Base-by-base conservation (phyloP, 1,140 invertebrate species). In the Trichonephila inaurata region DNA sequence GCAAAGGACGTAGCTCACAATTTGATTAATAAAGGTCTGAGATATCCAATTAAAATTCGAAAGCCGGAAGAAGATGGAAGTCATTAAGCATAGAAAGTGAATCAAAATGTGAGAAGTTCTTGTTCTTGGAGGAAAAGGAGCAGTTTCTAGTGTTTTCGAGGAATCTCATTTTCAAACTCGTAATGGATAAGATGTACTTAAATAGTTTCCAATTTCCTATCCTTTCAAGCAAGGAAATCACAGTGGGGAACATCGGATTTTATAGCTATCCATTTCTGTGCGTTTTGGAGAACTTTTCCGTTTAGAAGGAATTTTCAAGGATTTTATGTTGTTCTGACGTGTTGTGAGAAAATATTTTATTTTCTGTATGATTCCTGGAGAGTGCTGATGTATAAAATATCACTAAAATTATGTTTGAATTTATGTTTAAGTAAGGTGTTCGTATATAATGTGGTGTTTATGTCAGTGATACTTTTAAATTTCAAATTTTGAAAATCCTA, bases 151-250 rank as follows among this genome's bases (percentile, higher is more conserved):
- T 21, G 28, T 64, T 69, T 12, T 24, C 64, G 8, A 69, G n/a
- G 18, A 21, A 21, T 19, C 24, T 62, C 19, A 64, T 64, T 89
- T 64, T 24, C 72, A 16, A 21, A 40, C 66, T 69, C 21, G 16
- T 40, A 87, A 64, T 87, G 18, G 60, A 64, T 87, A 87, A 16
- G 62, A 87, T 24, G 7, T 28, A 51, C 87, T 89, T 51, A 89
- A 69, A 72, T 64, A 89, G 87, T 58, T 69, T 89, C 28, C 64
- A 89, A 89, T 72, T 89, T 89, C 64, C 87, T 89, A 40, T n/a
- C 5, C 33, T 83, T 33, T 40, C 12, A 1, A 40, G n/a, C 1
- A 12, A 10, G 66, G 14, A 77, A 40, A 33, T 24, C 72, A 18
- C 14, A 3, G 0, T 1, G 69, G 24, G 72, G 28, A 40, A 40